A percentile compares a stretch with the other conserved stretches of the same genome.
phyloP scores from a whole-genome alignment of 2,888 invertebrate genomes.

The Cataglyphis albicans region DNA sequence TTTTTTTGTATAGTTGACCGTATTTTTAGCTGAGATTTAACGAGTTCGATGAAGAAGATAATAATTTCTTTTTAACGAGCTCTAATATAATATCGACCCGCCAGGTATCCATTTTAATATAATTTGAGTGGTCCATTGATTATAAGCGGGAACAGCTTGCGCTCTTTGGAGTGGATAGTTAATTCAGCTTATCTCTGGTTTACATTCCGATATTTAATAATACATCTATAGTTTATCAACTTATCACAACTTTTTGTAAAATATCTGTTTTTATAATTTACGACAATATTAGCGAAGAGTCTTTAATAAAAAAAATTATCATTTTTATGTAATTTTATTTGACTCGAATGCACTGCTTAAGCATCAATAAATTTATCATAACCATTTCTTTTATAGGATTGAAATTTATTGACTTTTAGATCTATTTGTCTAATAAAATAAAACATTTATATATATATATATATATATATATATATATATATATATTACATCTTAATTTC shows the following conservation, averaged over 20 bases:
- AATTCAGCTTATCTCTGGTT: slow-evolving; percentile 8
- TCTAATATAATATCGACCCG: slow-evolving; percentile 58
- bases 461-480: background rate
- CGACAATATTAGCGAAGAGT: background rate
- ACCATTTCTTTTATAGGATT: background rate
- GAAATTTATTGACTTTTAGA: background rate
- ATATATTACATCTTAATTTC: too few species aligned
- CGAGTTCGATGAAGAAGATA: slow-evolving; percentile 64
- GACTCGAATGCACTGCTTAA: background rate
- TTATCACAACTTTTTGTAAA: background rate
- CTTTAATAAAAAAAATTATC: background rate
- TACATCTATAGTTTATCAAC: background rate
- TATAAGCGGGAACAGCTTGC: slow-evolving; percentile 22
- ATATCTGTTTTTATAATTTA: background rate
- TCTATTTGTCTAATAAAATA: slow-evolving; percentile 21
- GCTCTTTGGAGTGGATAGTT: background rate
- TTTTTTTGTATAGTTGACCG: slow-evolving; percentile 43
- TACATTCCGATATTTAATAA: slow-evolving; percentile 11
- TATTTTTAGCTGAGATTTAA: slow-evolving; percentile 58
- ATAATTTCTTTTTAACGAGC: slow-evolving; percentile 64
- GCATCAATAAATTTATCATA: slow-evolving; percentile 1
- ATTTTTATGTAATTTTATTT: background rate
- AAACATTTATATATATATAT: background rate
- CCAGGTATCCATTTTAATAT: slow-evolving; percentile 64
- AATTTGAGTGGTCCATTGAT: slow-evolving; percentile 50